Conservation (phyloP, 2,113 vertebrate genomes). For the Mus musculus region GRCm39 chr1:112997001-112997500, state of each 20-base stretch:
- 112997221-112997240: not conserved
- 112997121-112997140: not conserved
- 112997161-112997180: not conserved
- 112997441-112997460: not conserved
- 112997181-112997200: not conserved
- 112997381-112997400: not conserved
- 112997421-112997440: not conserved
- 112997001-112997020: not conserved
- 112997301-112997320: not conserved
- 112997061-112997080: constrained; percentile 1
- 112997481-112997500: too few relatives aligned
- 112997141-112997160: not conserved
- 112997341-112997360: not conserved
- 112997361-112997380: not conserved
- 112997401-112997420: not conserved
- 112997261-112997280: not conserved
- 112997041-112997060: constrained; percentile 43
- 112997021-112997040: constrained; percentile 37
- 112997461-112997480: too few relatives aligned
- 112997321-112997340: not conserved
- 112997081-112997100: not conserved
- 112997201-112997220: not conserved
- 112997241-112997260: not conserved
- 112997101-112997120: not conserved
- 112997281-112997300: not conserved